Percentiles rank a stretch among this genome's conserved stretches.
phyloP scores from a whole-genome alignment of 2,888 invertebrate genomes.

The Hipparchia sbordonii region DNA sequence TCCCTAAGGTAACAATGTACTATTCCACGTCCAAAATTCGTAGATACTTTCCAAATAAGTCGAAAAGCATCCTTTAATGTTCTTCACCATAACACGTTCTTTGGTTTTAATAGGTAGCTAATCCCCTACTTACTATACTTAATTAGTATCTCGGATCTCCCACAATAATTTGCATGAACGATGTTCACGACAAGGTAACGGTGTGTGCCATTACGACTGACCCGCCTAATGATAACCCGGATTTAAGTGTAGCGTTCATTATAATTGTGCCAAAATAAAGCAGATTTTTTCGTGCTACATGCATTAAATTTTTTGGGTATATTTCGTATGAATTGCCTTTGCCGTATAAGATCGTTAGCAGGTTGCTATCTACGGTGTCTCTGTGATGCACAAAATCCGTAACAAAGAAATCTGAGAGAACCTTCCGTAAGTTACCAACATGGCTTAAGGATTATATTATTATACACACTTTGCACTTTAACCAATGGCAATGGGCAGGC shows the following conservation, averaged over 20 bases:
- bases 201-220: conserved; percentile 23
- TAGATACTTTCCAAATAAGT: not conserved
- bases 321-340: not conserved
- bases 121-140: too few species aligned
- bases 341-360: too few species aligned
- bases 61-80: not conserved
- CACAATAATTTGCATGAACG: conserved; percentile 15
- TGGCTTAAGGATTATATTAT: too few species aligned
- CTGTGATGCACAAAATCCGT: too few species aligned
- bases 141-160: not conserved
- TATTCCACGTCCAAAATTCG: too few species aligned
- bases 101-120: not conserved
- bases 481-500: too few species aligned
- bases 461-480: too few species aligned
- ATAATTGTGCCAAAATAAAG: conserved; percentile 14
- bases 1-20: too few species aligned
- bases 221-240: conserved; percentile 25
- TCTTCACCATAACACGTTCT: not conserved
- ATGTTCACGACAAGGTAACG: conserved; percentile 30
- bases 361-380: too few species aligned
- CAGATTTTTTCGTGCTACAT: not conserved
- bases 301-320: too few species aligned
- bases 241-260: conserved; percentile 17
- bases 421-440: too few species aligned
- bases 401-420: too few species aligned